phyloP scores from a whole-genome alignment of 2,797 vertebrate species.

The Aldrovandia affinis region DNA sequence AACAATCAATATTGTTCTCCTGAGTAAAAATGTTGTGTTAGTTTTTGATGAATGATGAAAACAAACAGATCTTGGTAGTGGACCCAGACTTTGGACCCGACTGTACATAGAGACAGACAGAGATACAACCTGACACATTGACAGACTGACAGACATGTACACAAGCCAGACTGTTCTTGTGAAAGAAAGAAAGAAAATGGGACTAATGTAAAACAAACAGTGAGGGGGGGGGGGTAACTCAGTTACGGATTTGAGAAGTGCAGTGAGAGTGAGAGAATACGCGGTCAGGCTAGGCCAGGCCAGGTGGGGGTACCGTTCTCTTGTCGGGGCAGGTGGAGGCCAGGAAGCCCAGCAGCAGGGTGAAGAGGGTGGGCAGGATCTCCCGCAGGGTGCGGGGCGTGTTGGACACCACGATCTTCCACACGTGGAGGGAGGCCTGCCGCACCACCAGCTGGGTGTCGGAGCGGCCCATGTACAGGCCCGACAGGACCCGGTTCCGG shows the following conservation, averaged over 20 bases:
- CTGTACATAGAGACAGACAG: not conserved
- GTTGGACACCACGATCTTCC: slow-evolving; percentile 98
- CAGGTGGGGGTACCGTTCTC: slow-evolving; percentile 83
- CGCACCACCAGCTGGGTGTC: slow-evolving; percentile 97
- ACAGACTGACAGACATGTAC: too few species aligned
- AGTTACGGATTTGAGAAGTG: not conserved
- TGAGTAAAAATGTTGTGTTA: too few species aligned
- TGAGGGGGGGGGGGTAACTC: too few species aligned
- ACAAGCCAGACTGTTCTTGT: not conserved
- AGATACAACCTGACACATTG: not conserved
- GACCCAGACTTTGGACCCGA: too few species aligned
- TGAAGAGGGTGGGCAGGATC: slow-evolving; percentile 94
- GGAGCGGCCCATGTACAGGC: slow-evolving; percentile 97
- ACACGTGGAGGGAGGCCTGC: slow-evolving; percentile 95
- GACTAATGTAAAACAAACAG: too few species aligned
- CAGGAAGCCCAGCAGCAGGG: slow-evolving; percentile 91
- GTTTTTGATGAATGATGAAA: too few species aligned
- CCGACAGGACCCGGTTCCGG: slow-evolving; percentile 93
- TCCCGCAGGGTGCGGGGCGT: slow-evolving; percentile 94
- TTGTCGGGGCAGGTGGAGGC: slow-evolving; percentile 96
- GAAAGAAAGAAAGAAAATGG: not conserved
- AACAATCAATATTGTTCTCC: too few species aligned
- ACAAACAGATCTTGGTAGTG: too few species aligned
- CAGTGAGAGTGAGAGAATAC: not conserved
- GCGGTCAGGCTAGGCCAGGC: too few species aligned